Evolutionary conservation across 2,113 vertebrate species (phyloP).

Genomic region (Probosciger aterrimus): DNA sequence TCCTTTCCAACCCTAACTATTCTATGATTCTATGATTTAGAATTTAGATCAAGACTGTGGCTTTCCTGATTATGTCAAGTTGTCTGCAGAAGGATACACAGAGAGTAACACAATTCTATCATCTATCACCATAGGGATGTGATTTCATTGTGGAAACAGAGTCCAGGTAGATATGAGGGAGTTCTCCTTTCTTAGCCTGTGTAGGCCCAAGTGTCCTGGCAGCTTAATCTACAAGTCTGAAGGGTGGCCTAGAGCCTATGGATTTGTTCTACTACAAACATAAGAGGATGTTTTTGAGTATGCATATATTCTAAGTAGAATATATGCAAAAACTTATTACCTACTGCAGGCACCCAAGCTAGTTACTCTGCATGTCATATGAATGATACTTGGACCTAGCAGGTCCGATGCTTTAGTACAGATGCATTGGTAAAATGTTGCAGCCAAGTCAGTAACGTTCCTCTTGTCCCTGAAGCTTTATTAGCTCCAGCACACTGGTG

Average conservation of each 20-base stretch:
- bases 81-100: not conserved
- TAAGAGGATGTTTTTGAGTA: not conserved
- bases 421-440: not conserved
- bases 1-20: not conserved
- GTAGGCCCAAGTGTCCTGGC: not conserved
- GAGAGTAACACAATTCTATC: not conserved
- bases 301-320: not conserved
- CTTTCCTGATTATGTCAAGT: not conserved
- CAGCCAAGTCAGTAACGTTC: not conserved
- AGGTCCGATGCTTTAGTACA: not conserved
- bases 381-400: rapidly evolving
- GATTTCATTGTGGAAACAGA: not conserved
- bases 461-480: not conserved
- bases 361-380: rapidly evolving
- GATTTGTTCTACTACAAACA: not conserved
- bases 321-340: not conserved
- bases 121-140: not conserved
- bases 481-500: not conserved
- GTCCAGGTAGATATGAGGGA: not conserved
- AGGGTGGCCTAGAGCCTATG: not conserved
- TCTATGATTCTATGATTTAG: not conserved
- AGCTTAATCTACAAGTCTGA: not conserved
- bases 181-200: not conserved
- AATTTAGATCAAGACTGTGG: not conserved
- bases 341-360: not conserved